phyloP scores from a whole-genome alignment of 1,140 invertebrate species.

The Drosophila repleta region DNA sequence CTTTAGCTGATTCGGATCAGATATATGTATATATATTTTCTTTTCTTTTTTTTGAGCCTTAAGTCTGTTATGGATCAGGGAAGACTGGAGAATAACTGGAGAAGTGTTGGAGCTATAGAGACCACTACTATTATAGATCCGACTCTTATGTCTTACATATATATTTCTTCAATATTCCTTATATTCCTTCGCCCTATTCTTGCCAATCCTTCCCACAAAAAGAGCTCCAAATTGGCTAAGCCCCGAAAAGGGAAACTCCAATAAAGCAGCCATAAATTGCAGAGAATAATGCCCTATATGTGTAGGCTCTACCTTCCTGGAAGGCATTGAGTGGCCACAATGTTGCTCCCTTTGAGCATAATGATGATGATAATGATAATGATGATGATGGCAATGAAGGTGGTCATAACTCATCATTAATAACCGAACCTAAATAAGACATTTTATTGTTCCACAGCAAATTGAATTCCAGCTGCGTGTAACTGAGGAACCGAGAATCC shows the following conservation, averaged over 20 bases:
- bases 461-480: conserved; percentile 78
- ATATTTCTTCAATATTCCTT: too few species aligned
- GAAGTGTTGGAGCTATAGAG: too few species aligned
- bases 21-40: too few species aligned
- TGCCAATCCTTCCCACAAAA: too few species aligned
- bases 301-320: conserved; percentile 50
- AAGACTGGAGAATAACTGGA: too few species aligned
- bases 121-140: too few species aligned
- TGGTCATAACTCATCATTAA: conserved; percentile 82
- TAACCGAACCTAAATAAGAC: conserved; percentile 80
- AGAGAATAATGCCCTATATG: conserved; percentile 46
- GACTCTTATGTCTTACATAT: too few species aligned
- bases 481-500: conserved; percentile 8
- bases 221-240: background rate
- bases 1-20: too few species aligned
- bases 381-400: conserved; percentile 58
- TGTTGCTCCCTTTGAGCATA: conserved; percentile 14
- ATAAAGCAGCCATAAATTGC: conserved; percentile 4
- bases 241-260: background rate
- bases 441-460: conserved; percentile 74
- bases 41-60: too few species aligned
- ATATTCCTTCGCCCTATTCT: too few species aligned
- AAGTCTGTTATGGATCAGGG: too few species aligned
- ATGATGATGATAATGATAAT: conserved; percentile 30
- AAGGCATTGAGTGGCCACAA: conserved; percentile 49